Percentiles rank a stretch among this genome's conserved stretches.
Conservation (phyloP, 2,888 invertebrate species). For the Geophilus truncorum region DNA sequence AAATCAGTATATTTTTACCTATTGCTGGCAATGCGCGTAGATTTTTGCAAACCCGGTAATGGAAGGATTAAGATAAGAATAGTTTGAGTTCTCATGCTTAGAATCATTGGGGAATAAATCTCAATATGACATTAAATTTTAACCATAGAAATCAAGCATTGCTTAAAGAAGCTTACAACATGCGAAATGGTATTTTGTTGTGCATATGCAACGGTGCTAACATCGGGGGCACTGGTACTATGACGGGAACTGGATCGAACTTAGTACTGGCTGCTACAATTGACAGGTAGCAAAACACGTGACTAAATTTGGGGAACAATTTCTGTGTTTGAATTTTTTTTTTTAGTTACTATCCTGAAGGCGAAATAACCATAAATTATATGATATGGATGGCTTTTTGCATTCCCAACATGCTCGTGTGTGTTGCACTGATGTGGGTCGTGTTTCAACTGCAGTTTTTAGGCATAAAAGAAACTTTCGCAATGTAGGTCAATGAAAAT, state of each 20-base stretch:
- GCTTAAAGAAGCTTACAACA: background rate
- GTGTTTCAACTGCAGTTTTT: constrained; percentile 31
- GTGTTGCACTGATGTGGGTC: constrained; percentile 34
- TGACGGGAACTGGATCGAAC: constrained; percentile 49
- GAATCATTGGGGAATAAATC: too few species aligned
- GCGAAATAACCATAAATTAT: background rate
- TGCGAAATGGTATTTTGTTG: constrained; percentile 32
- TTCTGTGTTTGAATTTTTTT: background rate
- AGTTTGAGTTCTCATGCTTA: too few species aligned
- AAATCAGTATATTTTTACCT: too few species aligned
- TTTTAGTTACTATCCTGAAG: background rate
- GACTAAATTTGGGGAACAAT: background rate
- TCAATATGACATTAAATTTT: too few species aligned
- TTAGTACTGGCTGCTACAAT: constrained; percentile 46
- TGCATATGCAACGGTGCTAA: constrained; percentile 45
- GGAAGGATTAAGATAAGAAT: too few species aligned
- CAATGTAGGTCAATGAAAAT: background rate
- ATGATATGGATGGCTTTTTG: constrained; percentile 36
- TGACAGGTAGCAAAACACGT: constrained; percentile 41
- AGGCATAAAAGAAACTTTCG: background rate
- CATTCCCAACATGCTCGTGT: constrained; percentile 35
- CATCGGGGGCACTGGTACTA: constrained; percentile 48
- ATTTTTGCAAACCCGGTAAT: too few species aligned
- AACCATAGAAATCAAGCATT: too few species aligned
- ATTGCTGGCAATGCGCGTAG: too few species aligned